Conservation (phyloP, 2,113 vertebrate species). For the Boleophthalmus pectinirostris region DNA sequence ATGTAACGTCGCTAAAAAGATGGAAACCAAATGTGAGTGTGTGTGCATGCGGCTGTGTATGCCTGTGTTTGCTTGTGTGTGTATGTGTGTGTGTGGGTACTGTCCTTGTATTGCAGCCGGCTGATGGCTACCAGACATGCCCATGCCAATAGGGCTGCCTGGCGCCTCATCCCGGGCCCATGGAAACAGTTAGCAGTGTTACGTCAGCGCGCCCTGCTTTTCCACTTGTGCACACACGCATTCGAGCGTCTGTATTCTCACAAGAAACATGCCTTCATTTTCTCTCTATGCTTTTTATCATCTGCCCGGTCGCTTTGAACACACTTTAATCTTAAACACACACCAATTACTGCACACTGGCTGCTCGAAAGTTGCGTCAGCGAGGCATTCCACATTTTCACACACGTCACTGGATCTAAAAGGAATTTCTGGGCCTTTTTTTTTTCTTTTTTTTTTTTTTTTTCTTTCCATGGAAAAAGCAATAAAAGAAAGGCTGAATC, state of each 20-base stretch:
- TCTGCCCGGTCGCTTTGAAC: slow-evolving; percentile 5
- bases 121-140: slow-evolving; percentile 76
- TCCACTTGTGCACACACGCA: slow-evolving; percentile 47
- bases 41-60: no score
- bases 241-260: slow-evolving; percentile 29
- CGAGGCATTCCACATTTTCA: slow-evolving; percentile 68
- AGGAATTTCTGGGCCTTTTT: slow-evolving; percentile 65
- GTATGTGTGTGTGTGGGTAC: slow-evolving; percentile 23
- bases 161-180: slow-evolving; percentile 66
- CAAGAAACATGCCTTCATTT: slow-evolving; percentile 29
- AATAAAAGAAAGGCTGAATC: slow-evolving; percentile 59
- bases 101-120: slow-evolving; percentile 31
- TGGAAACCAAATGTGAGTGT: no score
- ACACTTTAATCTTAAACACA: slow-evolving; percentile 32
- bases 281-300: slow-evolving; percentile 8
- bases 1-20: no score
- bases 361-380: slow-evolving; percentile 70
- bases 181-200: slow-evolving; percentile 78
- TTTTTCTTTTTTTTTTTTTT: slow-evolving; percentile 28
- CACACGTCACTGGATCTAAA: slow-evolving; percentile 69
- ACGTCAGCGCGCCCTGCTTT: slow-evolving; percentile 69
- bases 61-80: no score
- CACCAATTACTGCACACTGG: slow-evolving; percentile 30
- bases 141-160: slow-evolving; percentile 57
- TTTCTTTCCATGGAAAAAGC: slow-evolving; percentile 67